Base-by-base conservation (phyloP, 2,888 invertebrate genomes). In the Sesia bembeciformis region DNA sequence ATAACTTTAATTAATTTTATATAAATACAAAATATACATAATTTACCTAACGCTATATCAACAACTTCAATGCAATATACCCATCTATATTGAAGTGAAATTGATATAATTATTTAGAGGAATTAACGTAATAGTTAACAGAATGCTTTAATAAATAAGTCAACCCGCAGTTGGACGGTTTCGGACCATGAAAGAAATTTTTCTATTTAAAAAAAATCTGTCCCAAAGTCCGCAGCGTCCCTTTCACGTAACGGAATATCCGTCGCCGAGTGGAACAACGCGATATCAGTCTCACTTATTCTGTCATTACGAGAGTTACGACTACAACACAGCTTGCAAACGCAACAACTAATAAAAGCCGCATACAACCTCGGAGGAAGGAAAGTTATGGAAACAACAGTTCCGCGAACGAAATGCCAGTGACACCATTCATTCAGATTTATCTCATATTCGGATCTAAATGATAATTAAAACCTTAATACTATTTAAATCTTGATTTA, bases 1-100 rank as follows among this genome's bases (percentile, higher is more conserved):
- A 84, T 78, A 83, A 77, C 74, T 78, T 84, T 79, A 70, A 59
- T 84, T 79, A 70, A 59, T 66, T 68, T 65, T 65, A 81, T 82
- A 87, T 88, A 88, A 88, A 88, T 87, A 88, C 84, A 86, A 85
- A 82, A 86, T 88, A 85, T 86, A 89, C 87, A 88, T 81, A 78
- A 78, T 82, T 79, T 77, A 82, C 81, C 81, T 84, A 82, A 81
- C 68, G 72, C 75, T 82, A 81, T 65, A 73, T 73, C 72, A 75
- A 76, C 86, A 84, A 86, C 80, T 85, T 85, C 87, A 84, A 81
- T 84, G 78, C 85, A 87, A 86, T 86, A 87, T 86, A 86, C 58
- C 70, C 72, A 72, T 81, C 70, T 82, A 83, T 86, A 87, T 81
- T 81, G 83, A 79, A 80, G 78, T 84, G 87, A 87, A 86, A 85